phyloP scores from a whole-genome alignment of 1,140 invertebrate species.

The Hormaphis cornu region DNA sequence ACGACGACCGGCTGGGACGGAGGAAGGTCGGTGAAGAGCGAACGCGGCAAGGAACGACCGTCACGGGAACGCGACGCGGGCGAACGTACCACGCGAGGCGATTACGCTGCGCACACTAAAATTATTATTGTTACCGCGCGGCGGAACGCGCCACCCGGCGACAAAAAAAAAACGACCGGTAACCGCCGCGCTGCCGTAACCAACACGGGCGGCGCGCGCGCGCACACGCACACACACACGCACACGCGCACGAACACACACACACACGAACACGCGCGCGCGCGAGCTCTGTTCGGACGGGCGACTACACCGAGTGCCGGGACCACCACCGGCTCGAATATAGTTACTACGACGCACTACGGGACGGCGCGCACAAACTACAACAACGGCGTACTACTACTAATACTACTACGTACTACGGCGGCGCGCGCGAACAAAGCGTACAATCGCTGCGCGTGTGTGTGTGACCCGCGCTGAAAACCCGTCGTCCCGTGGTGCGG shows the following conservation, averaged over 20 bases:
- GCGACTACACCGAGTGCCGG: neutral
- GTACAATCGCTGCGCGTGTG: no score
- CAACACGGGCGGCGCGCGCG: neutral
- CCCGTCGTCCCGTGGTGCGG: neutral
- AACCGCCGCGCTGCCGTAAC: no score
- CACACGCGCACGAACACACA: neutral
- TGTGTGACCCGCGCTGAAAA: no score
- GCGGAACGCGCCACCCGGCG: neutral
- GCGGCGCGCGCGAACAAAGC: no score
- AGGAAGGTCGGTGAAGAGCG: no score
- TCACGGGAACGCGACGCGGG: no score
- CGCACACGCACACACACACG: neutral
- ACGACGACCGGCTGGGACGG: no score
- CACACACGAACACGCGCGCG: no score
- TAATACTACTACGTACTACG: neutral
- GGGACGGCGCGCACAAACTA: neutral
- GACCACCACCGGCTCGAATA: neutral
- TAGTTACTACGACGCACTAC: neutral
- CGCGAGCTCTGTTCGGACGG: neutral
- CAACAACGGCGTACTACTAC: neutral
- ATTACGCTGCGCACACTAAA: neutral
- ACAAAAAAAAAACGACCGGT: neutral
- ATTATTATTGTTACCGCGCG: neutral
- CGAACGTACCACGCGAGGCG: neutral
- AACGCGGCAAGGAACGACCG: no score